Percentiles rank a stretch among this genome's conserved stretches.
phyloP scores from a whole-genome alignment of 2,113 vertebrate genomes.

The Ramphastos sulfuratus region DNA sequence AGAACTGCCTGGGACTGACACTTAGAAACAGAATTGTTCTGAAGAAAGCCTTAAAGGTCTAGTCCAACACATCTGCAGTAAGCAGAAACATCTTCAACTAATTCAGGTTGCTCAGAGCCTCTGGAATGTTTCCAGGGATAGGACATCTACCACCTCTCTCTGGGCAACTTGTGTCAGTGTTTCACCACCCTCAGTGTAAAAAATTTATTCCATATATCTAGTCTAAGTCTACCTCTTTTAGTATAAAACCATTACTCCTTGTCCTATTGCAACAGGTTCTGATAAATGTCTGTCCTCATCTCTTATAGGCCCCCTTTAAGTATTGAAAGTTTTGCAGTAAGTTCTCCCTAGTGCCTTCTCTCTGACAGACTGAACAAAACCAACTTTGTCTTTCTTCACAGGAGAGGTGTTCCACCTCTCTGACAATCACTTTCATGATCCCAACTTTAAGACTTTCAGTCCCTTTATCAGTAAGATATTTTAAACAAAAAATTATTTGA shows the following conservation, averaged over 20 bases:
- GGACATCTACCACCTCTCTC: background rate
- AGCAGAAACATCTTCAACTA: background rate
- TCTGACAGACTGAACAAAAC: background rate
- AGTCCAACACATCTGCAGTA: background rate
- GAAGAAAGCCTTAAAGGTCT: background rate
- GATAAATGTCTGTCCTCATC: background rate
- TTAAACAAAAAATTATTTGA: background rate
- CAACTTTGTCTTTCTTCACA: background rate
- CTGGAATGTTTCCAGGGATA: background rate
- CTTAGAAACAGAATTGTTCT: background rate
- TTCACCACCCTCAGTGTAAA: fast-evolving
- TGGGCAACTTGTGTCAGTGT: background rate
- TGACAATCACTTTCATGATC: background rate
- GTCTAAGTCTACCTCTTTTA: background rate
- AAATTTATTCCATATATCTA: background rate
- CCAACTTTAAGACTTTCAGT: background rate
- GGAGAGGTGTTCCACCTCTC: background rate
- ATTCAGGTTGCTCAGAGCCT: background rate
- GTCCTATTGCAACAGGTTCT: background rate
- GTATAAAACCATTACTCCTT: background rate
- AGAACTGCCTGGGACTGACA: background rate
- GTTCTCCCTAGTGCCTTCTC: background rate
- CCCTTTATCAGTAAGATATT: background rate
- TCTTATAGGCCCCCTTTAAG: background rate
- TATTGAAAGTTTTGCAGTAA: background rate